Base-by-base conservation (phyloP, 2,797 vertebrate genomes). In the Siniperca obscura region DNA sequence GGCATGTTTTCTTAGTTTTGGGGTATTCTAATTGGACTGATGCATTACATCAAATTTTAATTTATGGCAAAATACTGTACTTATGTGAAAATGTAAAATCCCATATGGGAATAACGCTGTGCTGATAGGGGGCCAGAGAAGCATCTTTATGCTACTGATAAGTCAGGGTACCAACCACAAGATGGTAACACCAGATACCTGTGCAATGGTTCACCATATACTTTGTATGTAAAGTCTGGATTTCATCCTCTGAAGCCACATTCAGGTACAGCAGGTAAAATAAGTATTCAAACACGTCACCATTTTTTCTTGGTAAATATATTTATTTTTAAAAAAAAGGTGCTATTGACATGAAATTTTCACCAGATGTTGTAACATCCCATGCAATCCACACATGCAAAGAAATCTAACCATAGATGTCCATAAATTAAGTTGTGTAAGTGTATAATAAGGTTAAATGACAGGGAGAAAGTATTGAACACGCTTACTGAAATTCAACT, bases 61-160 rank as follows among this genome's bases (percentile, higher is more conserved):
- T 38, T 6, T 22, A 65, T 44, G n/a, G 53, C 34, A 53, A 53
- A 34, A n/a, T 25, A 44, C 7, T n/a, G 22, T 42, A 53, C 25
- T 25, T 52, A 14, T 38, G 55, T 30, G 30, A 30, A 30, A 30
- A 30, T 30, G 30, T 30, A 30, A 30, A 30, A 30, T 30, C 30
- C 30, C 30, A 40, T 1, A 66, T 48, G 2, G 34, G 25, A 48
- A 14, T 69, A 60, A 34, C 16, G 22, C 3, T 67, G 40, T 59
- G 55, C 34, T 66, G 76, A 81, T 74, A 70, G 14, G 65, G 42
- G 42, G 30, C 55, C 25, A 21, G 1, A 27, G 1, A 34, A 55
- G 12, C 65, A 79, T 6, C 61, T 75, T 74, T n/a, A 25, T 21
- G 17, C 11, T 5, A 50, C 68, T 84, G 84, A 84, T 84, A 77